Base-by-base conservation (phyloP, 2,888 invertebrate species). In the Meiosimyza decipiens region DNA sequence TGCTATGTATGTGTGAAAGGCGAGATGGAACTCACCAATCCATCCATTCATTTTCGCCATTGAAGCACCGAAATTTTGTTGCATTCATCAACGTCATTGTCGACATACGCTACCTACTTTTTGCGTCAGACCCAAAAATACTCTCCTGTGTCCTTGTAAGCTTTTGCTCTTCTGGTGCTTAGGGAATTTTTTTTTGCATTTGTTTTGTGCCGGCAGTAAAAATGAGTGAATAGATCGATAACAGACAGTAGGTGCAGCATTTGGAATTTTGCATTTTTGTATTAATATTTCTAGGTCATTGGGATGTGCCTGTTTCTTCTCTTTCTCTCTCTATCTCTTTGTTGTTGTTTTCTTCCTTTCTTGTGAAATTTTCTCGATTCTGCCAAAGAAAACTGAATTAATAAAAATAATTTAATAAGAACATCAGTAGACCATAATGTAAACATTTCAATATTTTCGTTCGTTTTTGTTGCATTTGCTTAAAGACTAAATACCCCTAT, bases 231-330 rank as follows among this genome's bases (percentile, higher is more conserved):
- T 57, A 4, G 18, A 57, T 57, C 12, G 18, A 57, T 57, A 11
- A 18, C 54, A 7, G 40, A 6, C 54, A n/a, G 54, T 18, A 57
- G n/a, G 18, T 12, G 16, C 57, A 28, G 16, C 18, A 15, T 55
- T 12, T 59, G 15, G 16, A 49, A 15, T 28, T 70, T 59, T 63
- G 63, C 76, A 6, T 9, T 6, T 40, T 6, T 40, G 40, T 40
- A 40, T 40, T 1, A 7, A 9, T 40, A 40, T 79, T 79, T 79
- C 77, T 79, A 75, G 81, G 81, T 82, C 82, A 81, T 79, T 82
- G 76, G 78, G 78, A 77, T 74, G 77, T 71, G 18, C 18, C 69
- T 60, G n/a, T 54, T 13, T 22, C 40, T 59, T n/a, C 57, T n/a
- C 64, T 63, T 4, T 28, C 12, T 52, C n/a, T 52, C 15, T 33